Percentiles rank a stretch among this genome's conserved stretches.
Evolutionary conservation across 2,113 vertebrate genomes (phyloP).

Genomic region (Dolichallabes microphthalmus): DNA sequence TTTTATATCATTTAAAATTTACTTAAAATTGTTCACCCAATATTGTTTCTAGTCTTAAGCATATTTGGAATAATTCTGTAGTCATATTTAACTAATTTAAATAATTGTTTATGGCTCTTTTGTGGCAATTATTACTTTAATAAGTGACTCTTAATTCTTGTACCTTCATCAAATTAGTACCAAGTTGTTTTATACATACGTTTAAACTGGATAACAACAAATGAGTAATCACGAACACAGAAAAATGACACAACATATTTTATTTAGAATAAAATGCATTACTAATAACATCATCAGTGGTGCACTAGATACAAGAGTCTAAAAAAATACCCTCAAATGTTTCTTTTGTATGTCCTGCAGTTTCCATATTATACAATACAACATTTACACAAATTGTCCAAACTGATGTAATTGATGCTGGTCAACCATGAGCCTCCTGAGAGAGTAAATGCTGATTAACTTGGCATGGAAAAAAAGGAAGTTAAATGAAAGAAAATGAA

Average conservation of each 20-base stretch:
- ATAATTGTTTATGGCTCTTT: background rate
- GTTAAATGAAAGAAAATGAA: slow-evolving; percentile 15
- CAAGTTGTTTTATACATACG: background rate
- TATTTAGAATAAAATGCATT: background rate
- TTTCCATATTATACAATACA: slow-evolving; percentile 1
- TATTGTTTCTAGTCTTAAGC: background rate
- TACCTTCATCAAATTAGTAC: background rate
- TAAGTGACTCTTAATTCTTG: background rate
- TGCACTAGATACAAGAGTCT: background rate
- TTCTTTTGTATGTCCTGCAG: background rate
- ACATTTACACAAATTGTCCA: background rate
- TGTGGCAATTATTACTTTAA: background rate
- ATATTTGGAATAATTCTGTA: background rate
- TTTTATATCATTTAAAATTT: background rate
- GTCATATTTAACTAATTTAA: background rate
- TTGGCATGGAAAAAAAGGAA: background rate
- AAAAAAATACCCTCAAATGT: background rate
- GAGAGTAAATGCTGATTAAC: slow-evolving; percentile 6
- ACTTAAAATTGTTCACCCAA: background rate
- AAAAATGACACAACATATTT: background rate
- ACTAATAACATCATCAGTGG: background rate
- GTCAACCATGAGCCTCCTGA: slow-evolving; percentile 28
- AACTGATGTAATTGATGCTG: background rate
- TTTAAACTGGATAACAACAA: background rate
- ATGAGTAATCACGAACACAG: background rate